Evolutionary conservation across 2,888 invertebrate species (phyloP), one percentile per base, ranked within the genome.

Genomic region (Eudasyphora cyanicolor): DNA sequence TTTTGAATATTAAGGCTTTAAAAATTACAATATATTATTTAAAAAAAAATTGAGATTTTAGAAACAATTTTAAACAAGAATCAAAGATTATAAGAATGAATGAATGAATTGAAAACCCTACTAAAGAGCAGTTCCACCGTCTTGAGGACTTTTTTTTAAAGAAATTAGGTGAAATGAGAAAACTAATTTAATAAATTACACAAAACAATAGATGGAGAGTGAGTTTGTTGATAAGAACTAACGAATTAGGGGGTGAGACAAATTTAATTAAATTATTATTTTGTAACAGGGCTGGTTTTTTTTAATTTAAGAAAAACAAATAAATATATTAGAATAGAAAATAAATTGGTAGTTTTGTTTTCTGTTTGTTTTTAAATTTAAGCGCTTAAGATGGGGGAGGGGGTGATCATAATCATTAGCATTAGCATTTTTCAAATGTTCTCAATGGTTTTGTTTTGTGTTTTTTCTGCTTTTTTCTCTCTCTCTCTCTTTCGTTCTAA

Each of bases 121-220:
- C 71, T 38, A 54, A 12, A 64, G 73, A 67, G 77, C 76, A 79
- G 76, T 76, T 82, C 73, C 62, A 76, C 76, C 76, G 81, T 45
- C 57, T 21, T 24, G 8, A 60, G 12, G 32, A 69, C 54, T 57
- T 57, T 60, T 32, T 17, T 54, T 10, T 67, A 19, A 57, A 67
- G 51, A 62, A 10, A 35, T 27, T 17, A 71, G 60, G 3, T 10
- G 17, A 4, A 71, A 57, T 42, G 29, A 19, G 10, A 32, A 24
- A 14, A 24, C n/a, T 10, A 38, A 73, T 57, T 57, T 62, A 8
- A 29, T 19, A 70, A n/a, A n/a, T 35, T 76, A 21, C 38, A 21
- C 29, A 74, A 21, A 51, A 45, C n/a, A n/a, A n/a, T n/a, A n/a
- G 14, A n/a, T 57, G 57, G 27, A 24, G 3, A 45, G 45, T 17